Evolutionary conservation across 2,888 invertebrate species (phyloP).

Genomic region (Tenthredo livida): DNA sequence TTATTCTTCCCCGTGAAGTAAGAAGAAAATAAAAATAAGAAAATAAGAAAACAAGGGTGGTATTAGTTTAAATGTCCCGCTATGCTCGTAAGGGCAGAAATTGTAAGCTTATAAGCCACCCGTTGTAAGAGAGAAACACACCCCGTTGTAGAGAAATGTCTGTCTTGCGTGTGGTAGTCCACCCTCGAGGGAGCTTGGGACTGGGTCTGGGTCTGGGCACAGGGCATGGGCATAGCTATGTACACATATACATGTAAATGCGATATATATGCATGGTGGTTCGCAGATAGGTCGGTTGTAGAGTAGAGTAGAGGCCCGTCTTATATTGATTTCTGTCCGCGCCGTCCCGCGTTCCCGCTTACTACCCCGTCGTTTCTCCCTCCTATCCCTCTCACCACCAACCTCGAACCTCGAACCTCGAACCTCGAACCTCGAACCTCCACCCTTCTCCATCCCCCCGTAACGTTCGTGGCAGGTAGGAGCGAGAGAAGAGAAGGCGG

Average conservation of each 20-base stretch:
- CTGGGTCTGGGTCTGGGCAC: constrained; percentile 46
- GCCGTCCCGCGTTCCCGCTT: constrained; percentile 68
- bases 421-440: constrained; percentile 29
- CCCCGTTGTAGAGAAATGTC: constrained; percentile 74
- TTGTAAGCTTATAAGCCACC: constrained; percentile 63
- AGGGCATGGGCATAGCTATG: constrained; percentile 38
- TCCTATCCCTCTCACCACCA: constrained; percentile 63
- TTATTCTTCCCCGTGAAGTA: background rate
- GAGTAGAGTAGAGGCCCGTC: constrained; percentile 73
- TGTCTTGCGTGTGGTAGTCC: constrained; percentile 69
- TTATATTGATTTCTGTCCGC: constrained; percentile 79
- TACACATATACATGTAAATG: constrained; percentile 23
- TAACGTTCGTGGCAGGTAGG: constrained; percentile 60
- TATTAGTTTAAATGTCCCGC: background rate
- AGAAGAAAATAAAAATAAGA: background rate
- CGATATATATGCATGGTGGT: constrained; percentile 39
- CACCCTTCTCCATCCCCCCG: constrained; percentile 62
- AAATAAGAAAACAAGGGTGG: background rate
- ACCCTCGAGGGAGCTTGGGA: constrained; percentile 49
- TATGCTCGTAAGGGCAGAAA: background rate
- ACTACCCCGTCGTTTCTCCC: constrained; percentile 38
- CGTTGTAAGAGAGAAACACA: constrained; percentile 74
- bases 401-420: constrained; percentile 55
- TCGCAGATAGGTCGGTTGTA: constrained; percentile 49
- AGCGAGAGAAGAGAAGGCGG: constrained; percentile 50